A percentile compares a stretch with the other conserved stretches of the same genome.
These are phyloP conservation scores for Aramus guarauna DNA, from an alignment of 2,113 vertebrate species.

Conservation along the genomic window DNA sequence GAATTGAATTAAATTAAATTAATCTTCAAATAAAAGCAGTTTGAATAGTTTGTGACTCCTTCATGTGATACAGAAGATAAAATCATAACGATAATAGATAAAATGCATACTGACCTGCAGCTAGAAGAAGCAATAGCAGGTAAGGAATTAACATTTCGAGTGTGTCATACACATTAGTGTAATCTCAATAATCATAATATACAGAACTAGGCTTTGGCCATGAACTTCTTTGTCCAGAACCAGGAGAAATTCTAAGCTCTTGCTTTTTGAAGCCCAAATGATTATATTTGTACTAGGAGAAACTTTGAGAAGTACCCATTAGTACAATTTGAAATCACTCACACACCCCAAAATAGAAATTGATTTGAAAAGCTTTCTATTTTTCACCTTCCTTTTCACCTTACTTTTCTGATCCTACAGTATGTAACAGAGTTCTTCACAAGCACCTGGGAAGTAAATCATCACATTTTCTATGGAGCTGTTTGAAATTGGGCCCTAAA, in stretches of 20 bases:
- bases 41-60: not conserved
- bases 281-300: not conserved
- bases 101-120: not conserved
- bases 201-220: not conserved
- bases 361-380: not conserved
- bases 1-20: not conserved
- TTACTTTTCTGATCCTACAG: not conserved
- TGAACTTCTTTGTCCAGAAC: not conserved
- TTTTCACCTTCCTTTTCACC: not conserved
- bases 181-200: not conserved
- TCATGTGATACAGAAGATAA: not conserved
- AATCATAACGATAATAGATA: accelerated
- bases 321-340: not conserved
- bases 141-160: not conserved
- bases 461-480: not conserved
- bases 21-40: not conserved
- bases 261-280: not conserved
- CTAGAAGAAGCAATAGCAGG: not conserved
- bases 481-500: not conserved
- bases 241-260: not conserved
- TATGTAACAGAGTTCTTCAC: not conserved
- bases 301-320: not conserved
- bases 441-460: not conserved
- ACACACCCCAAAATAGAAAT: accelerated
- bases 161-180: not conserved